Evolutionary conservation across 2,113 vertebrate genomes (phyloP).

Genomic region (Tautogolabrus adspersus): DNA sequence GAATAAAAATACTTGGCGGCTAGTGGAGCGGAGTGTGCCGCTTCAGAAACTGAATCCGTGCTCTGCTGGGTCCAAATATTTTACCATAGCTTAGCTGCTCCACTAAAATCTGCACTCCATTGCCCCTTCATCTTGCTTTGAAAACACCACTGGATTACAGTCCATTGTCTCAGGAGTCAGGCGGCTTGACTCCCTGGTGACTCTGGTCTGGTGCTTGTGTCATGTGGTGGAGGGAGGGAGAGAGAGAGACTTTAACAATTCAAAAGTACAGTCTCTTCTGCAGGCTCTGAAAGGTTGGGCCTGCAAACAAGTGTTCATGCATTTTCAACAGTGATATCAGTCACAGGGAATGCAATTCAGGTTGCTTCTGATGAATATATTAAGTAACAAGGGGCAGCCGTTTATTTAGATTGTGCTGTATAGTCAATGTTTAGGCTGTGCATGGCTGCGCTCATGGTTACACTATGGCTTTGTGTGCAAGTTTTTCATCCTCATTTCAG

Average conservation of each 20-base stretch:
- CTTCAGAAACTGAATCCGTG: constrained; percentile 67
- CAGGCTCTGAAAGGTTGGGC: constrained; percentile 60
- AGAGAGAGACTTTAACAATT: constrained; percentile 64
- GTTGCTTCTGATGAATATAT: constrained; percentile 68
- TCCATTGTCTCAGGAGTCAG: constrained; percentile 68
- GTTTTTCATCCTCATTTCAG: constrained; percentile 40
- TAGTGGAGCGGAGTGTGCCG: constrained; percentile 64
- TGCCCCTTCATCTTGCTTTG: constrained; percentile 76
- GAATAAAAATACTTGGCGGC: constrained; percentile 56
- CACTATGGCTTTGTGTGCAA: constrained; percentile 51
- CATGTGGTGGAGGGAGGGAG: constrained; percentile 51
- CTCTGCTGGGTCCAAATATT: constrained; percentile 74
- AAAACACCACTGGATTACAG: constrained; percentile 80
- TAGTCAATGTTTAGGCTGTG: constrained; percentile 56
- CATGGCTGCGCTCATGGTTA: constrained; percentile 54
- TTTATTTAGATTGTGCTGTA: constrained; percentile 62
- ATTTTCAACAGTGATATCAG: constrained; percentile 78
- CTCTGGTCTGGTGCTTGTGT: constrained; percentile 70
- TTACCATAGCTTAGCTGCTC: constrained; percentile 79
- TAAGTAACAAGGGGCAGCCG: constrained; percentile 58
- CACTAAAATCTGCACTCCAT: constrained; percentile 77
- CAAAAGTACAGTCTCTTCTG: constrained; percentile 62
- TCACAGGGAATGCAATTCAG: constrained; percentile 69
- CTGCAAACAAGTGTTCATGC: constrained; percentile 71
- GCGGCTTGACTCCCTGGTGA: constrained; percentile 71